Percentiles rank a stretch among this genome's conserved stretches.
Conservation (phyloP, 1,140 invertebrate species). For the Musca domestica region DNA sequence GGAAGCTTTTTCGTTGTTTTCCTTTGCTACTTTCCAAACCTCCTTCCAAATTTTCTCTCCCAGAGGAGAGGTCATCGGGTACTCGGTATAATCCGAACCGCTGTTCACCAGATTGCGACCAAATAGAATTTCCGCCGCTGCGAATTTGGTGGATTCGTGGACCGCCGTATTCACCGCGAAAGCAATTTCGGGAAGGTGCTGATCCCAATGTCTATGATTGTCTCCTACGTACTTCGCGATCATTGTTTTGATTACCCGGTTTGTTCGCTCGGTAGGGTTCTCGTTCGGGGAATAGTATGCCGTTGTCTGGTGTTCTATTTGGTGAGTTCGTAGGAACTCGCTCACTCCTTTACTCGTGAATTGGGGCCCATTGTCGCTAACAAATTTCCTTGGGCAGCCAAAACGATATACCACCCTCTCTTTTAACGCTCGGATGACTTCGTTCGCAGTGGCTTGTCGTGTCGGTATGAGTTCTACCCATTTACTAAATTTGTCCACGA, state of each 20-base stretch:
- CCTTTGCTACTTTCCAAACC: no score
- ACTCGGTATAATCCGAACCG: no score
- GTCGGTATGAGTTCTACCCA: slow-evolving; percentile 18
- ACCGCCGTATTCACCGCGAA: neutral
- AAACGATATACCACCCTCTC: slow-evolving; percentile 15
- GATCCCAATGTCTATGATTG: neutral
- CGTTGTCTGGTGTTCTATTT: neutral
- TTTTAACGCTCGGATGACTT: neutral
- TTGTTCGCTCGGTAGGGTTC: neutral
- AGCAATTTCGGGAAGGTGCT: neutral
- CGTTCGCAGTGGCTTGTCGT: neutral
- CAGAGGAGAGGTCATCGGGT: no score
- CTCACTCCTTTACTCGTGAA: neutral
- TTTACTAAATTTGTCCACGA: neutral
- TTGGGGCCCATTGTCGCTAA: slow-evolving; percentile 18
- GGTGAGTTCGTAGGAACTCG: neutral
- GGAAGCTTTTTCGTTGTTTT: no score
- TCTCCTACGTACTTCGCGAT: neutral
- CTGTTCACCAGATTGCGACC: neutral
- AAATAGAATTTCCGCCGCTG: neutral
- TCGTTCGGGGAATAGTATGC: no score
- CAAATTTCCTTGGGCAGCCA: neutral
- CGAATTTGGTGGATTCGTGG: neutral
- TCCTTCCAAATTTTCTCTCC: no score
- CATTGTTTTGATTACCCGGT: neutral